Evolutionary conservation across 2,113 vertebrate species (phyloP), one percentile per base, ranked within the genome.

Genomic region (Ailuropoda melanoleuca): DNA sequence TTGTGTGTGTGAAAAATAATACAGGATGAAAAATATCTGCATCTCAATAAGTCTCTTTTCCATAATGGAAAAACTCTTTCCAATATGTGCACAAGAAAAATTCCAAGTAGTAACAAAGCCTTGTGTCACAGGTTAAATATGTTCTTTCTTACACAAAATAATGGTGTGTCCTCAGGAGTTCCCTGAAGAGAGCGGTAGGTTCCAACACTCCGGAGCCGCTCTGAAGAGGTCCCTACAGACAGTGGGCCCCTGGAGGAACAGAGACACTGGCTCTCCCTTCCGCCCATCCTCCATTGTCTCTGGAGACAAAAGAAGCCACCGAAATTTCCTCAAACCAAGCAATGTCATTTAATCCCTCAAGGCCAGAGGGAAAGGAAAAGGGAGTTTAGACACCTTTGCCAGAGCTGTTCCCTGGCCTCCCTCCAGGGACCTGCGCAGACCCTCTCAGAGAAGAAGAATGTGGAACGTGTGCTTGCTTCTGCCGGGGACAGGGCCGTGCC

Each of bases 261-360:
- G 4, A 60, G 6, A 84, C 8, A 93, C 14, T 29, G 29, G 19
- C 18, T 43, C 53, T 80, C 17, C 91, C 88, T 94, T 90, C 88
- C 85, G 34, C 6, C 81, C 4, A 39, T 24, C 1, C 31, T 14
- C 24, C 1, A 0, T 62, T 66, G 48, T 85, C 84, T 83, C 88
- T 50, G 14, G 18, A 43, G 23, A 85, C 4, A 60, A 55, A 81
- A 46, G 29, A 53, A 70, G 11, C 11, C 34, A 74, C 48, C 88
- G 62, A 97, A 77, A 80, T 96, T 93, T 95, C 29, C 68, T 84
- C 53, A 50, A 82, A 85, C 86, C 92, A 97, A 75, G 85, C 97
- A 97, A 95, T 37, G 50, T 56, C 81, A 82, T 77, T 93, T 82
- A 88, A 68, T 84, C 97, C 77, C 84, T 83, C 70, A 58, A 97